phyloP scores from a whole-genome alignment of 2,113 vertebrate genomes.

The Eudyptes chrysolophus region DNA sequence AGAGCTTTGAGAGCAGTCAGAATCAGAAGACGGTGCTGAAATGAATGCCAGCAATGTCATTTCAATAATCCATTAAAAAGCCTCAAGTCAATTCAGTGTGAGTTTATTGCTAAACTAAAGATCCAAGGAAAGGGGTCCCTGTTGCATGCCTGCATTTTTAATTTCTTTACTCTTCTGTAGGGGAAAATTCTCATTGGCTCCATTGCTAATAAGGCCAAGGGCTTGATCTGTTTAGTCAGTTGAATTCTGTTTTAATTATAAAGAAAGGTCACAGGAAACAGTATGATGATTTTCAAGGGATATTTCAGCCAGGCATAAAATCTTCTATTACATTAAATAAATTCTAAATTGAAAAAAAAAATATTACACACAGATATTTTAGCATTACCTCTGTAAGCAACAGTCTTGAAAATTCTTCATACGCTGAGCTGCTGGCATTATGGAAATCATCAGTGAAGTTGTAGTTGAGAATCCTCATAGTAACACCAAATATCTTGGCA shows the following conservation, averaged over 20 bases:
- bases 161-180: neutral
- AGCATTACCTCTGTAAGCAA: slow-evolving; percentile 69
- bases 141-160: neutral
- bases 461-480: slow-evolving; percentile 55
- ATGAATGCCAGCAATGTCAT: neutral
- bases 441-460: slow-evolving; percentile 55
- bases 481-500: slow-evolving; percentile 58
- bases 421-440: slow-evolving; percentile 33
- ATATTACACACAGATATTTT: neutral
- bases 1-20: neutral
- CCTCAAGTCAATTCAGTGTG: neutral
- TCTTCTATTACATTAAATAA: neutral
- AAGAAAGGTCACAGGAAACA: slow-evolving; percentile 20
- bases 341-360: neutral
- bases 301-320: neutral
- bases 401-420: slow-evolving; percentile 53
- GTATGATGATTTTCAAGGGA: neutral
- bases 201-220: neutral
- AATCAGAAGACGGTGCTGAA: neutral
- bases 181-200: neutral
- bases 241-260: neutral
- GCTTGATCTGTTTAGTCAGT: neutral
- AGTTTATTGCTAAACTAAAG: slow-evolving; percentile 10
- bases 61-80: slow-evolving; percentile 22
- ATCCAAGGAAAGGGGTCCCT: neutral